phyloP scores from a whole-genome alignment of 2,888 invertebrate genomes.

The Lasioglossum zephyrum region DNA sequence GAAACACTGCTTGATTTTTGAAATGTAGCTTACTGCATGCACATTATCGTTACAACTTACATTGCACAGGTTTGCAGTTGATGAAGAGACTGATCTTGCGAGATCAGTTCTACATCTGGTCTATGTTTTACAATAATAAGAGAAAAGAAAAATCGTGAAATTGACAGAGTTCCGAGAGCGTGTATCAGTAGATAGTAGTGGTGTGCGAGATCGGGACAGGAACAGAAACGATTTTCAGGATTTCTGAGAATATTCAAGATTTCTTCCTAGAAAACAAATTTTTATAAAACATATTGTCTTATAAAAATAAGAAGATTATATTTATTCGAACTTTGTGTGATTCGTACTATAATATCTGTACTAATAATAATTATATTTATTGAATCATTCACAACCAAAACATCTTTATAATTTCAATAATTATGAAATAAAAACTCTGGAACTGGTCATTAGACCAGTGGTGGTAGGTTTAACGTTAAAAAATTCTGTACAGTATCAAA shows the following conservation, averaged over 20 bases:
- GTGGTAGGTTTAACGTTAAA: no score
- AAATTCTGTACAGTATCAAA: no score
- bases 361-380: no score
- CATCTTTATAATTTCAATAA: no score
- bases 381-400: no score
- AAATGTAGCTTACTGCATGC: conserved; percentile 1
- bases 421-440: no score
- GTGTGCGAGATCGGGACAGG: neutral
- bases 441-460: no score
- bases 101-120: conserved; percentile 80
- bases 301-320: no score
- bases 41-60: conserved; percentile 74
- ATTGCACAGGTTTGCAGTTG: conserved; percentile 74
- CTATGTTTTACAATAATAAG: conserved; percentile 78
- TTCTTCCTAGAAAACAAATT: neutral
- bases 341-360: no score
- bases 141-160: conserved; percentile 64
- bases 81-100: conserved; percentile 74
- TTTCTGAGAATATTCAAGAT: neutral
- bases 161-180: conserved; percentile 51
- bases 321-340: no score
- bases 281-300: no score
- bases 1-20: neutral
- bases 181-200: conserved; percentile 27
- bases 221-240: neutral